Evolutionary conservation across 2,797 vertebrate genomes (phyloP).

Genomic region (Cebuella pygmaea): DNA sequence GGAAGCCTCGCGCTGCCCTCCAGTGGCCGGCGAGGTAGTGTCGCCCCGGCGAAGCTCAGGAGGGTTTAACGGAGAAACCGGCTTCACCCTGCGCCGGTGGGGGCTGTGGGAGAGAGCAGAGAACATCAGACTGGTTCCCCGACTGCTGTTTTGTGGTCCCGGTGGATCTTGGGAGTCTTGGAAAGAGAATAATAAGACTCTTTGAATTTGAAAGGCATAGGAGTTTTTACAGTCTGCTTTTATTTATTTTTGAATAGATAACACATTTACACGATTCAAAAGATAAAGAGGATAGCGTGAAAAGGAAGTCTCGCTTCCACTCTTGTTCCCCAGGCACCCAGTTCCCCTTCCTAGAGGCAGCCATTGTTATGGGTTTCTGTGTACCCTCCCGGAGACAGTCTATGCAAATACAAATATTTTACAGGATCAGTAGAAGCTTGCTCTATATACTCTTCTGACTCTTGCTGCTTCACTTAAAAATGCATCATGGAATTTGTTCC

Average conservation of each 20-base stretch:
- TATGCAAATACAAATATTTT: neutral
- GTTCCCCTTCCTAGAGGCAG: neutral
- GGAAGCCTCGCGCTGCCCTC: slow-evolving; percentile 62
- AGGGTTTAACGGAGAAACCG: fast-evolving
- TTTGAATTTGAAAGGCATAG: slow-evolving; percentile 35
- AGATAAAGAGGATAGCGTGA: neutral
- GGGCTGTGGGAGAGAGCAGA: neutral
- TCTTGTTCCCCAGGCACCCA: neutral
- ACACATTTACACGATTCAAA: slow-evolving; percentile 33
- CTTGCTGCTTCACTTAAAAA: slow-evolving; percentile 5
- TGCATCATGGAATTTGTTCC: neutral
- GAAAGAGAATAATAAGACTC: slow-evolving; percentile 24
- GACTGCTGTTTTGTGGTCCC: neutral
- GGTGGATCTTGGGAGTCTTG: neutral
- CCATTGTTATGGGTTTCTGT: neutral
- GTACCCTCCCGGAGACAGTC: neutral
- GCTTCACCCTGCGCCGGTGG: neutral
- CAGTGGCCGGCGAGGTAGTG: neutral
- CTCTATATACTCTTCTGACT: neutral
- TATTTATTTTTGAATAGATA: slow-evolving; percentile 60
- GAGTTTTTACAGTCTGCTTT: slow-evolving; percentile 21
- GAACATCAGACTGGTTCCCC: neutral
- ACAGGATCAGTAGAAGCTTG: neutral
- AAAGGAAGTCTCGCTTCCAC: neutral
- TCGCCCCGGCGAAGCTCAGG: neutral